Evolutionary conservation across 2,888 invertebrate genomes (phyloP).

Genomic region (Tenthredo mesomela): DNA sequence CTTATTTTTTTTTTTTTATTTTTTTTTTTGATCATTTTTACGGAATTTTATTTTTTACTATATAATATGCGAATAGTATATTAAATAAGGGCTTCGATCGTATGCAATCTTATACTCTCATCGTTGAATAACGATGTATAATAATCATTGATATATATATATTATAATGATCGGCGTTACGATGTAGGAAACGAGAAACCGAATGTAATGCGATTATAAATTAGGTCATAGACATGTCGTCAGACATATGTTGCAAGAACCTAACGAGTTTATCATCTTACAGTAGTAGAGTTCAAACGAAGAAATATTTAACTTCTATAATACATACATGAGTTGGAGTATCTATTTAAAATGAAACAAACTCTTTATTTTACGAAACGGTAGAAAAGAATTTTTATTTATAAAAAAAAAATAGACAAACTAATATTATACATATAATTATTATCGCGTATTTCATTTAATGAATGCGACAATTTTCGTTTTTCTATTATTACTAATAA

Average conservation of each 20-base stretch:
- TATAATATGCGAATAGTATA: no score
- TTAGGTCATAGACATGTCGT: slow-evolving; percentile 27
- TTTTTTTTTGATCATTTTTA: background rate
- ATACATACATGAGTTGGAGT: background rate
- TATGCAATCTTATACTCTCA: background rate
- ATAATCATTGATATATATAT: background rate
- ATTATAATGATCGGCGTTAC: background rate
- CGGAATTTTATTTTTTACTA: background rate
- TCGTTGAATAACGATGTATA: background rate
- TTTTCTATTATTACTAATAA: background rate
- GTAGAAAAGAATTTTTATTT: background rate
- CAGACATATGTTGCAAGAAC: background rate
- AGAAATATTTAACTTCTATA: background rate
- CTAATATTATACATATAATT: background rate
- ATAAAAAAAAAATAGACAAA: background rate
- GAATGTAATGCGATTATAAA: slow-evolving; percentile 39
- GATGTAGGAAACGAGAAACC: background rate
- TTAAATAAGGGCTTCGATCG: background rate
- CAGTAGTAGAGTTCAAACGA: background rate
- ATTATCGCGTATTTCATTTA: background rate
- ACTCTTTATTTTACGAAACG: background rate
- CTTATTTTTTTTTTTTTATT: background rate
- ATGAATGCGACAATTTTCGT: background rate
- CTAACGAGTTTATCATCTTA: slow-evolving; percentile 33
- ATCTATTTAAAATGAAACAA: background rate